Evolutionary conservation across 2,113 vertebrate species (phyloP).

Genomic region (Heloderma charlesbogerti): DNA sequence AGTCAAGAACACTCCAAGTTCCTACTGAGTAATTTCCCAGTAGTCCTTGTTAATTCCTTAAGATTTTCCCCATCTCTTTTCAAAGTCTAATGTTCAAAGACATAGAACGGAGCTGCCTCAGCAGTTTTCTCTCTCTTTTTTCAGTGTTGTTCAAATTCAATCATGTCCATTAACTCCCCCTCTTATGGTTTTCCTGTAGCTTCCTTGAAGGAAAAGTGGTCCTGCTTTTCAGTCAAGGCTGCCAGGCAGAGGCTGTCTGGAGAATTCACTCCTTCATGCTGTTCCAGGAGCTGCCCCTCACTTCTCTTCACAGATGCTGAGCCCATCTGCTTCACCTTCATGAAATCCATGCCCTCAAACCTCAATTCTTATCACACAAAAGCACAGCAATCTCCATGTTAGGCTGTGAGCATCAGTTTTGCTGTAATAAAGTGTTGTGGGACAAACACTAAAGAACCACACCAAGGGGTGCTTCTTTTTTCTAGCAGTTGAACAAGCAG

Average conservation of each 20-base stretch:
- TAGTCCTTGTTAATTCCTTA: conserved; percentile 74
- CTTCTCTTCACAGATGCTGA: background rate
- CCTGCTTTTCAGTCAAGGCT: background rate
- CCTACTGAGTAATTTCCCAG: conserved; percentile 66
- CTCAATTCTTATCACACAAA: conserved; percentile 23
- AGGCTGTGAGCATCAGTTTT: background rate
- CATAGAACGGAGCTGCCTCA: conserved; percentile 63
- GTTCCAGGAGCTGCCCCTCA: background rate
- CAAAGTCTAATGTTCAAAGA: conserved; percentile 77
- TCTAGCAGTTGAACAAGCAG: background rate
- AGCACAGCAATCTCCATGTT: conserved; percentile 10
- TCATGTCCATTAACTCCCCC: conserved; percentile 64
- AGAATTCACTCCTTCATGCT: conserved; percentile 9
- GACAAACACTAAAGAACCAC: conserved; percentile 4
- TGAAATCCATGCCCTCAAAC: conserved; percentile 28
- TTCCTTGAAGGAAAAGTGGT: conserved; percentile 17
- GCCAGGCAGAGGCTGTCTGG: background rate
- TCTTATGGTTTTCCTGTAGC: background rate
- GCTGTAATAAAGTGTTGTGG: conserved; percentile 18
- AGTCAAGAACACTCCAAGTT: conserved; percentile 41
- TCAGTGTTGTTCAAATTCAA: conserved; percentile 58
- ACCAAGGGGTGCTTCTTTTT: conserved; percentile 12
- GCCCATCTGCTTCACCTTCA: conserved; percentile 11
- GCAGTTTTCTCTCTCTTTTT: conserved; percentile 59
- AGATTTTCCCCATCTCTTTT: conserved; percentile 69